Base-by-base conservation (phyloP, 2,888 invertebrate genomes). In the Celastrina argiolus region DNA sequence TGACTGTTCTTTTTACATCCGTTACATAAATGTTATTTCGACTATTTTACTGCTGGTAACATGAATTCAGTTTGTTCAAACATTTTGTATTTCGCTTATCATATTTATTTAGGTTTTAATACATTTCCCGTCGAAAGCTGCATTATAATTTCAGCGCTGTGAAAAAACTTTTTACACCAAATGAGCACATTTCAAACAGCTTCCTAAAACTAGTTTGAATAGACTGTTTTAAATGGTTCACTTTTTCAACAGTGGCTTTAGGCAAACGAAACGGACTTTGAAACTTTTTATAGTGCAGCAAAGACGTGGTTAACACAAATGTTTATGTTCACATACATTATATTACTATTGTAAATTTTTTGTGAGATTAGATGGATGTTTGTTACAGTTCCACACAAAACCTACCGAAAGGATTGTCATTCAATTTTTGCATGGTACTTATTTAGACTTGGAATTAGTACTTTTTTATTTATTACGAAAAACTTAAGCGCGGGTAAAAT, bases 151-250 rank as follows among this genome's bases (percentile, higher is more conserved):
- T 51, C 22, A 51, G 51, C 18, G 51, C 22, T 14, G 26, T 22
- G 22, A 51, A 36, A 36, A 36, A 51, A 51, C 51, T 51, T 51
- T 51, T 22, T 26, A 26, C 18, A 51, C 26, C 22, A 26, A 51
- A 51, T 51, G 51, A 51, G 22, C 22, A 51, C 51, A 51, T 51
- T 51, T 51, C 51, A 26, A 51, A 51, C 22, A 14, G 51, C 51
- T 51, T 12, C 22, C 22, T 26, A 26, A 14, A 51, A 51, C 12
- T 22, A 26, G 51, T 51, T 51, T 51, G 16, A 22, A 51, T 22
- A 51, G 22, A 22, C 51, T 16, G 51, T 22, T 51, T 51, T 51
- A 51, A 51, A 51, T 51, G 51, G 51, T 51, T 51, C 22, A 51
- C 12, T 51, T 51, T 51, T 51, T 51, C 51, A 22, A 22, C 51